Evolutionary conservation across 2,113 vertebrate genomes (phyloP).

Genomic region (Gadus macrocephalus): DNA sequence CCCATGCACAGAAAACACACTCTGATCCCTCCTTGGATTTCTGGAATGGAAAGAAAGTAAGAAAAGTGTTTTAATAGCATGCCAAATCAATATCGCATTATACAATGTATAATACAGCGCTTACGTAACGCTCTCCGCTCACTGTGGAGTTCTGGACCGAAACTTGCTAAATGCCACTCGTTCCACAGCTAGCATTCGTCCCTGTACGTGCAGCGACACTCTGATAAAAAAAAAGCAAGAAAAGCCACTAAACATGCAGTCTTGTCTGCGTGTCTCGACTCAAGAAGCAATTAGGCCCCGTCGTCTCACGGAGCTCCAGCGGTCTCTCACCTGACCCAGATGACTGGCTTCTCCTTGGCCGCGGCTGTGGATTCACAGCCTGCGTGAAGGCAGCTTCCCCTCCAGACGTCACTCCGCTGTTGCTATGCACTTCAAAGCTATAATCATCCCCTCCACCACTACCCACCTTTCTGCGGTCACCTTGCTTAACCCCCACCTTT

Average conservation of each 20-base stretch:
- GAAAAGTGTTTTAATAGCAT: no score
- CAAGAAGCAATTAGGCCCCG: constrained; percentile 20
- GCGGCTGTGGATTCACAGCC: constrained; percentile 29
- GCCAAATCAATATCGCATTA: no score
- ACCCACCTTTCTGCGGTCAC: constrained; percentile 18
- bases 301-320: constrained; percentile 19
- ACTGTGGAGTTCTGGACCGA: constrained; percentile 9
- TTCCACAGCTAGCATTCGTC: not conserved
- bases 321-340: constrained; percentile 27
- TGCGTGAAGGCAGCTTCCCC: not conserved
- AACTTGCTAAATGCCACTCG: constrained; percentile 10
- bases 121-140: not conserved
- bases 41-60: no score
- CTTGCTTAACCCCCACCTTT: constrained; percentile 25
- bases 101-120: no score
- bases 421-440: constrained; percentile 27
- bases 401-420: constrained; percentile 15
- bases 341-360: constrained; percentile 28
- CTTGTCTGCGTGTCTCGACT: constrained; percentile 25
- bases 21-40: no score
- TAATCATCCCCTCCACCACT: constrained; percentile 21
- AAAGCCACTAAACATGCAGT: not conserved
- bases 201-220: constrained; percentile 1
- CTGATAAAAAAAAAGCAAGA: constrained; percentile 23
- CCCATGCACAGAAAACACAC: no score